Conservation (phyloP, 2,113 vertebrate species). For the Barbus barbus region DNA sequence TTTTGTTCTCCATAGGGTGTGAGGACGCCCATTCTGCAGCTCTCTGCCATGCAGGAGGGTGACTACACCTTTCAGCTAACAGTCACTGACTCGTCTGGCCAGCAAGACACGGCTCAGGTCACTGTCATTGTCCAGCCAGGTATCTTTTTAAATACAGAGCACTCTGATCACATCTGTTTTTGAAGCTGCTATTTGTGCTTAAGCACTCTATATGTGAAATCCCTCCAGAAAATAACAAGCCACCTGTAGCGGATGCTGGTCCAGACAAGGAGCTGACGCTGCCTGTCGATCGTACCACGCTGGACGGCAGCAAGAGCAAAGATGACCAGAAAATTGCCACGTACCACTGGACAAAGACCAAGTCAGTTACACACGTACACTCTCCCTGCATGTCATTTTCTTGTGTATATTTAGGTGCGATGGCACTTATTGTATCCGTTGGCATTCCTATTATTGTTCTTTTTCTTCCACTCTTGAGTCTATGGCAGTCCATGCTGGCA, state of each 20-base stretch:
- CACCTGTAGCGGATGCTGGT: slow-evolving; percentile 90
- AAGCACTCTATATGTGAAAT: background rate
- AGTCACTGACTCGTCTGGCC: slow-evolving; percentile 90
- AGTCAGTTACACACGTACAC: slow-evolving; percentile 71
- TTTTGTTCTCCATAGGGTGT: slow-evolving; percentile 80
- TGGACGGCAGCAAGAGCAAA: slow-evolving; percentile 92
- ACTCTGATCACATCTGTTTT: background rate
- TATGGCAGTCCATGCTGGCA: no score
- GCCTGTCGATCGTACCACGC: slow-evolving; percentile 89
- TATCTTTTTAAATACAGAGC: slow-evolving; percentile 52
- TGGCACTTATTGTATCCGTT: no score
- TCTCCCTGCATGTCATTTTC: background rate
- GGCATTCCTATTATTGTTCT: background rate
- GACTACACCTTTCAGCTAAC: slow-evolving; percentile 98
- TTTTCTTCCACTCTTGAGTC: no score
- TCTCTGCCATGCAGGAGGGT: slow-evolving; percentile 96
- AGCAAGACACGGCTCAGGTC: slow-evolving; percentile 91
- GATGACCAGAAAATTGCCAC: slow-evolving; percentile 94
- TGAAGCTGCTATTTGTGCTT: background rate
- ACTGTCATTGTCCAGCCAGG: slow-evolving; percentile 97
- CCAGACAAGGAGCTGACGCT: slow-evolving; percentile 96
- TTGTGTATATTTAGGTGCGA: background rate
- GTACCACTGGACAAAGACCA: slow-evolving; percentile 89
- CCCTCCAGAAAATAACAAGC: slow-evolving; percentile 91
- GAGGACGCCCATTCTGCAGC: slow-evolving; percentile 87